Evolutionary conservation across 2,797 vertebrate species (phyloP), one percentile per base, ranked within the genome.

Genomic region (Geotrypetes seraphini): DNA sequence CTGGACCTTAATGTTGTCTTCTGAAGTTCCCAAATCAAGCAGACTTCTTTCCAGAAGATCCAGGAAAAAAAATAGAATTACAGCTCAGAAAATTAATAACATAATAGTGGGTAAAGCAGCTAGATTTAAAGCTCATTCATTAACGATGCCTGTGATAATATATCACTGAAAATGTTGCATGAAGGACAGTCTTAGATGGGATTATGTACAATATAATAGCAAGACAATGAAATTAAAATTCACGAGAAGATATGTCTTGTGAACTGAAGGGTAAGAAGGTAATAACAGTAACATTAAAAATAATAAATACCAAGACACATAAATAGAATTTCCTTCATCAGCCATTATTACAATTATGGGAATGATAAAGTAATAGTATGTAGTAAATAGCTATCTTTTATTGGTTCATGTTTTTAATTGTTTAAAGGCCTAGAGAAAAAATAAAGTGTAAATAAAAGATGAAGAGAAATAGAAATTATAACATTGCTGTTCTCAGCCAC

Each of bases 131-230:
- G 70, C 79, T 82, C 84, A 86, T 85, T 93, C 85, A 90, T 94
- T 93, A 90, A 77, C 51, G 25, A 75, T 63, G 50, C 76, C 70
- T 83, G 57, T 83, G 79, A 87, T 90, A 86, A 93, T 91, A 87
- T 79, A 88, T 90, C 86, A 89, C 70, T 80, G 82, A 78, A 86
- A 88, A 85, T 86, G 79, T 82, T 86, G 82, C 85, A 88, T 88
- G 88, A 92, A 91, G 84, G 89, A 86, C 87, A 87, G 82, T 66
- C 83, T 83, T 78, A 85, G 86, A 89, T 78, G 80, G 85, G 83
- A 89, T 88, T 87, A 88, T 81, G 72, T 82, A 84, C 73, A 81
- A 60, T 82, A 77, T 88, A 87, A 88, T 88, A 79, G 79, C 83
- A 78, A 71, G 56, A 75, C 73, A 73, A 66, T 66, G 69, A 82